Percentiles rank a stretch among this genome's conserved stretches.
These are phyloP conservation scores for Potamilus streckersoni DNA, from an alignment of 1,140 invertebrate species.

Conservation along the genomic window DNA sequence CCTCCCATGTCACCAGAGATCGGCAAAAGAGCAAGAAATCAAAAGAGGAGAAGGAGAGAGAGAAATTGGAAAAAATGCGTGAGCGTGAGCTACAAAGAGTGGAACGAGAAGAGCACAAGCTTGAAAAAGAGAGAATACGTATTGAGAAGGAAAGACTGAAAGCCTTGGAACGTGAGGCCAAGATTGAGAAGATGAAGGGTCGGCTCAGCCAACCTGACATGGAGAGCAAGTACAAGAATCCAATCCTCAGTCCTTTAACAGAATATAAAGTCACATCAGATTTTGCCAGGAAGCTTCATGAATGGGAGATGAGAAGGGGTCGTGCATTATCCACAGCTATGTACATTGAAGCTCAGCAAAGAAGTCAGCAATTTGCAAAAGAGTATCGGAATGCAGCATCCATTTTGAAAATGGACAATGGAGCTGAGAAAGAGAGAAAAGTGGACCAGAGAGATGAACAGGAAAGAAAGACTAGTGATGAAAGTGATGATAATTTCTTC, in stretches of 20 bases:
- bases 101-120: slow-evolving; percentile 74
- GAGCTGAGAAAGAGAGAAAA: slow-evolving; percentile 3
- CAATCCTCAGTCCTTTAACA: slow-evolving; percentile 47
- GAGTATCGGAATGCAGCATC: slow-evolving; percentile 25
- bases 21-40: slow-evolving; percentile 51
- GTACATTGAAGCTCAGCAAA: slow-evolving; percentile 50
- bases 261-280: slow-evolving; percentile 79
- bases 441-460: slow-evolving; percentile 17
- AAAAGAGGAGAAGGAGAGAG: slow-evolving; percentile 54
- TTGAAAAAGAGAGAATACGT: slow-evolving; percentile 75
- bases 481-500: slow-evolving; percentile 20
- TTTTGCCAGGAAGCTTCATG: slow-evolving; percentile 89
- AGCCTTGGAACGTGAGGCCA: slow-evolving; percentile 72
- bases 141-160: slow-evolving; percentile 66
- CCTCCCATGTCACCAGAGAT: slow-evolving; percentile 24
- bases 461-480: slow-evolving; percentile 25
- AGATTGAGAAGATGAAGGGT: slow-evolving; percentile 68
- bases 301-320: slow-evolving; percentile 83
- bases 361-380: slow-evolving; percentile 34
- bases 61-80: slow-evolving; percentile 49
- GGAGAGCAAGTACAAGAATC: slow-evolving; percentile 49
- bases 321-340: slow-evolving; percentile 43
- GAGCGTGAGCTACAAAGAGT: slow-evolving; percentile 76
- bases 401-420: slow-evolving; percentile 7
- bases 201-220: slow-evolving; percentile 53